Percentiles rank a stretch among this genome's conserved stretches.
Evolutionary conservation across 2,113 vertebrate genomes (phyloP).

Genomic region (Elephas maximus): DNA sequence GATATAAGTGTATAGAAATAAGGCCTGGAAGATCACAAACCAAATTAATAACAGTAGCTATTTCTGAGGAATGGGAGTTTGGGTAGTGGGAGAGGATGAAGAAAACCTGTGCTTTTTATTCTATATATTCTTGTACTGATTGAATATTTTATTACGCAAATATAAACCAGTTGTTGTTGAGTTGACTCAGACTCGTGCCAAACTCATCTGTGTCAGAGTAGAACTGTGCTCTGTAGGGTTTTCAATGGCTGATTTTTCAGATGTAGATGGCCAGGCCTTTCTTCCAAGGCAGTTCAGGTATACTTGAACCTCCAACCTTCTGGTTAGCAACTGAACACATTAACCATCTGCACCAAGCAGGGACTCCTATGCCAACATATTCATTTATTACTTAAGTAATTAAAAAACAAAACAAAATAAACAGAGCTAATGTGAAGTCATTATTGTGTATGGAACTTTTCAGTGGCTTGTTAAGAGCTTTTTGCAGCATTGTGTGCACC

Average conservation of each 20-base stretch:
- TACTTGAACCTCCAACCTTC: background rate
- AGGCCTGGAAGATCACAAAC: background rate
- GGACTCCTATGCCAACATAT: background rate
- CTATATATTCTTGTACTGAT: background rate
- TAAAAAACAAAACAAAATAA: background rate
- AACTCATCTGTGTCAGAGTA: background rate
- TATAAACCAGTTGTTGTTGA: background rate
- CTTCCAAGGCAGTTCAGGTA: background rate
- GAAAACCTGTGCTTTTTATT: background rate
- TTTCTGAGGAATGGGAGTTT: background rate
- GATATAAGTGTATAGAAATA: background rate
- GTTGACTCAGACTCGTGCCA: background rate
- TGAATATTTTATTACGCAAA: background rate
- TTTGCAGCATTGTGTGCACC: rapidly evolving
- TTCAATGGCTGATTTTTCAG: background rate
- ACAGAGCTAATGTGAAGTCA: background rate
- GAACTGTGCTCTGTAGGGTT: background rate
- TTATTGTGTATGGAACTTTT: background rate
- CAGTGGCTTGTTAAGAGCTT: no score
- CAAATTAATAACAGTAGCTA: background rate
- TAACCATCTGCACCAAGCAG: background rate
- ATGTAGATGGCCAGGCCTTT: background rate
- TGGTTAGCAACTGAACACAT: background rate
- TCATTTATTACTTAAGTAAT: background rate
- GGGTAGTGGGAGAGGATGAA: background rate